Evolutionary conservation across 2,113 vertebrate species (phyloP).

Genomic region (Salvelinus namaycush): DNA sequence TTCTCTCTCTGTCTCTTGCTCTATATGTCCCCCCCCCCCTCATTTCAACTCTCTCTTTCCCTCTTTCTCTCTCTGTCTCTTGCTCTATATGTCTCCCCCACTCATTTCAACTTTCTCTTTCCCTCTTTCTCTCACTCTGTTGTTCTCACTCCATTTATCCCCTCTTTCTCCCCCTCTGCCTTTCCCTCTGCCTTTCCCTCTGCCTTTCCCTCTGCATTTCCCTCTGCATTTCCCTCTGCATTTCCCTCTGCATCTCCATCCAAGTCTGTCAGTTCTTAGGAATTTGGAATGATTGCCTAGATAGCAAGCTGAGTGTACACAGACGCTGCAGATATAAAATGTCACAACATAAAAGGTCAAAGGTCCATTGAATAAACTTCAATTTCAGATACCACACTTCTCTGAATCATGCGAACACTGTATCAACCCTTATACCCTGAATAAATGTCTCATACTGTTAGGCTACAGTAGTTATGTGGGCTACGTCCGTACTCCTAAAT

Average conservation of each 20-base stretch:
- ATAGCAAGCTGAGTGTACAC: too few relatives aligned
- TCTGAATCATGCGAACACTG: too few relatives aligned
- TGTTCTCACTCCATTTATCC: neutral
- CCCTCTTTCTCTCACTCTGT: neutral
- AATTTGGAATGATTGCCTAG: too few relatives aligned
- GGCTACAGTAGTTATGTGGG: too few relatives aligned
- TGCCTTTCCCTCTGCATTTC: neutral
- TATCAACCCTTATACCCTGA: too few relatives aligned
- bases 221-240: too few relatives aligned
- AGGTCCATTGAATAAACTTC: too few relatives aligned
- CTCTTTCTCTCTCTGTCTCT: neutral
- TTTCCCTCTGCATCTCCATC: neutral
- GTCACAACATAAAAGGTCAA: too few relatives aligned
- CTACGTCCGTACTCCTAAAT: too few relatives aligned
- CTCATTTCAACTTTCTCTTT: neutral
- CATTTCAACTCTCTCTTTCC: neutral
- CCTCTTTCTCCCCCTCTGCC: neutral
- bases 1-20: slow-evolving; percentile 4
- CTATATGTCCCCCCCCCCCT: neutral
- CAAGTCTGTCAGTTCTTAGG: neutral
- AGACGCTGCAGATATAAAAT: too few relatives aligned
- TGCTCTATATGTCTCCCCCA: neutral
- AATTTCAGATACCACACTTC: too few relatives aligned
- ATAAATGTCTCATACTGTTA: too few relatives aligned
- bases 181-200: neutral